Base-by-base conservation (phyloP, 2,797 vertebrate species). In the Xyrichtys novacula region DNA sequence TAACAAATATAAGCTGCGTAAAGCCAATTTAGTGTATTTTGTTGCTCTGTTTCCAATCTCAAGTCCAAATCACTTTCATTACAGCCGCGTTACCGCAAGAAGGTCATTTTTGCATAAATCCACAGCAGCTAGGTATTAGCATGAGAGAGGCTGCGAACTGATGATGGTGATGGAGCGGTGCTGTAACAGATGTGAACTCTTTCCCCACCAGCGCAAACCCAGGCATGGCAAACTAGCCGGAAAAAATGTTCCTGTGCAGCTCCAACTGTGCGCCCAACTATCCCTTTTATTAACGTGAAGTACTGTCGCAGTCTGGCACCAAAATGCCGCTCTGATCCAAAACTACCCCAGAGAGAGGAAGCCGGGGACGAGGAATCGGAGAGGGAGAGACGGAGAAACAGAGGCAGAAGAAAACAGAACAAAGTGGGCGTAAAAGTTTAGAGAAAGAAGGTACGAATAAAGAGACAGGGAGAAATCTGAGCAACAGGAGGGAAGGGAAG, bases 271-370 rank as follows among this genome's bases (percentile, higher is more conserved):
- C 78, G 76, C 65, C 81, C 73, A 89, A 79, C 69, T 52, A 76
- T 80, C 82, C 81, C 83, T 82, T 89, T 89, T 87, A 86, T 86
- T 86, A 85, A 85, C 60, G 69, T 85, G 79, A 87, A 88, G 82
- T 65, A 81, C 77, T 79, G 85, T 79, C 71, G 62, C 80, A 76
- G 78, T 23, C 82, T 74, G 81, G 86, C 74, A 86, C 80, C 65
- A 83, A 83, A 88, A 83, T 7, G 65, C 78, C 43, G 78, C 70
- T 89, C 64, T 87, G 85, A 89, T 89, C 80, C 78, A 71, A 81
- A 86, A 80, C 82, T 79, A 76, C 80, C 82, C 78, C 59, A 61
- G 77, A 85, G 80, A 86, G 77, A 85, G 65, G 74, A 74, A 84
- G 74, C 42, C 43, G 76, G 70, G 78, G 74, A 73, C 55, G 39